phyloP scores from a whole-genome alignment of 2,888 invertebrate species.

The Myopa tessellatipennis region DNA sequence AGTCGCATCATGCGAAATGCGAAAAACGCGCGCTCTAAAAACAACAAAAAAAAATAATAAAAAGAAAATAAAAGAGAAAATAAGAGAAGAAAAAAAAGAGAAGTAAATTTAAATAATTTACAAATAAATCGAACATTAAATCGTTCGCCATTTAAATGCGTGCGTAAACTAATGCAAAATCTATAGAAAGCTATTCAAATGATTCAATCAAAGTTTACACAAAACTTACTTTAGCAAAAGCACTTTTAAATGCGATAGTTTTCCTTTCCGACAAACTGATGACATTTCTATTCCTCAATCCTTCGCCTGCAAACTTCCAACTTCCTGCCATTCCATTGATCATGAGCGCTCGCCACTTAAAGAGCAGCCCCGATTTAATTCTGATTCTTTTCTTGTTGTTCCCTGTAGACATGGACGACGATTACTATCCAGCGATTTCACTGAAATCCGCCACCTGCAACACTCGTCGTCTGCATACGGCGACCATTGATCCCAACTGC shows the following conservation, averaged over 20 bases:
- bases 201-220: too few species aligned
- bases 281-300: too few species aligned
- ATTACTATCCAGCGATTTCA: slow-evolving; percentile 86
- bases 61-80: background rate
- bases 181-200: too few species aligned
- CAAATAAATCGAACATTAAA: too few species aligned
- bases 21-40: too few species aligned
- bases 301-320: background rate
- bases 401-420: slow-evolving; percentile 86
- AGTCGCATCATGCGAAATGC: too few species aligned
- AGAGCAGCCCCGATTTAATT: background rate
- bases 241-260: background rate
- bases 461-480: slow-evolving; percentile 53
- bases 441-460: slow-evolving; percentile 73
- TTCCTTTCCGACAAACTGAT: background rate
- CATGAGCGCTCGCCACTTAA: too few species aligned
- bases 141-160: too few species aligned
- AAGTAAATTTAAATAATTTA: background rate
- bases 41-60: too few species aligned
- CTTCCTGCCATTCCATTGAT: background rate
- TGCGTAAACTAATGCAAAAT: too few species aligned
- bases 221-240: background rate
- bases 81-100: too few species aligned
- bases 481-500: slow-evolving; percentile 60
- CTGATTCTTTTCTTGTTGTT: slow-evolving; percentile 3